Conservation (phyloP, 64 coral and sea anemone genomes). For the Anthopleura sola region DNA sequence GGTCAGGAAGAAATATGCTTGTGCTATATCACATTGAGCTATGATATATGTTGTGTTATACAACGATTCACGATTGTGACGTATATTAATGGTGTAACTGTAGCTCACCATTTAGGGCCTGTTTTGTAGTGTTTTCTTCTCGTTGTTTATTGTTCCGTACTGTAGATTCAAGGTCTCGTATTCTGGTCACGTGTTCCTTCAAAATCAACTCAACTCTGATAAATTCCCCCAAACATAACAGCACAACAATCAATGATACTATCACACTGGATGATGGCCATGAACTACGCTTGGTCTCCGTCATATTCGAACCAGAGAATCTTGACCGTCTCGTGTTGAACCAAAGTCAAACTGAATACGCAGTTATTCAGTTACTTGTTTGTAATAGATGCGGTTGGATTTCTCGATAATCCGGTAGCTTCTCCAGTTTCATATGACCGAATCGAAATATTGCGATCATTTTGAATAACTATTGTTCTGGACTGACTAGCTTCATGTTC, state of each 20-base stretch:
- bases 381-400: no score
- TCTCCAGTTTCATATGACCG: no score
- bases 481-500: no score
- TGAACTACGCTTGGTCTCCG: neutral
- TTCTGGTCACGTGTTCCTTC: slow-evolving; percentile 18
- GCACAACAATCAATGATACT: slow-evolving; percentile 25
- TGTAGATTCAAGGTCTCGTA: slow-evolving; percentile 24
- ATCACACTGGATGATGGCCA: slow-evolving; percentile 22
- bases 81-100: no score
- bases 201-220: slow-evolving; percentile 35
- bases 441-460: no score
- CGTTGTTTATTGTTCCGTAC: neutral
- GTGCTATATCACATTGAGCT: neutral
- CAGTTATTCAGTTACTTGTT: no score
- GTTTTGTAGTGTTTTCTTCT: neutral
- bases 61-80: no score
- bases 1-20: neutral
- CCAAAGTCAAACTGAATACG: neutral
- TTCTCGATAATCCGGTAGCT: no score
- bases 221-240: slow-evolving; percentile 39
- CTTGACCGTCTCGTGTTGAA: neutral
- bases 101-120: neutral
- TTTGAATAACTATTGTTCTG: no score
- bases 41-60: no score
- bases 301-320: neutral